These are phyloP conservation scores for Pocillopora meandrina DNA, from an alignment of 92 coral and sea anemone species.

Conservation along the genomic window DNA sequence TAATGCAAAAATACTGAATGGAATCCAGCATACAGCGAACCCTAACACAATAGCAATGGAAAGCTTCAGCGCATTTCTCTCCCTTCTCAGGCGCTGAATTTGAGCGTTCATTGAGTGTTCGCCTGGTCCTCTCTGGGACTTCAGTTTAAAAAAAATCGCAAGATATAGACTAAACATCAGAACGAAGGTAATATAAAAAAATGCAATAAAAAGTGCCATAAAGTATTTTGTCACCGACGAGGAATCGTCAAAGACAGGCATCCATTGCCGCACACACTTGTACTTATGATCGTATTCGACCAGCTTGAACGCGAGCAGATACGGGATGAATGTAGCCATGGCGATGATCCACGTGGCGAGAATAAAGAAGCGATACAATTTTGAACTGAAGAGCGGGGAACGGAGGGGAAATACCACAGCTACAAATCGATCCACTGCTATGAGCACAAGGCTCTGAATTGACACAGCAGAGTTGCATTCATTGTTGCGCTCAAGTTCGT, in stretches of 20 bases:
- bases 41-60: neutral
- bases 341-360: neutral
- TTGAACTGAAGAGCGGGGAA: neutral
- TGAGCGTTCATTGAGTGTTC: too few relatives aligned
- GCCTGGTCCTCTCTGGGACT: too few relatives aligned
- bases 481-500: too few relatives aligned
- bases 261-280: neutral
- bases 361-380: neutral
- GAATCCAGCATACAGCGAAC: neutral
- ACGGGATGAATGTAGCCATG: neutral
- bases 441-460: too few relatives aligned
- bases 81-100: neutral
- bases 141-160: too few relatives aligned
- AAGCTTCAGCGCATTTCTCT: neutral
- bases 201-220: too few relatives aligned
- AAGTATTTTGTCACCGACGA: too few relatives aligned
- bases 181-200: too few relatives aligned
- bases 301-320: neutral
- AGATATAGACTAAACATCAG: too few relatives aligned
- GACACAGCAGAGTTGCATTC: too few relatives aligned
- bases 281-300: neutral
- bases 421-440: too few relatives aligned
- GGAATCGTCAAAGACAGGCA: too few relatives aligned
- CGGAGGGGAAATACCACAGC: constrained; percentile 8
- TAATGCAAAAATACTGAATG: neutral